Evolutionary conservation across 2,797 vertebrate species (phyloP).

Genomic region (Gymnothorax reevesii): DNA sequence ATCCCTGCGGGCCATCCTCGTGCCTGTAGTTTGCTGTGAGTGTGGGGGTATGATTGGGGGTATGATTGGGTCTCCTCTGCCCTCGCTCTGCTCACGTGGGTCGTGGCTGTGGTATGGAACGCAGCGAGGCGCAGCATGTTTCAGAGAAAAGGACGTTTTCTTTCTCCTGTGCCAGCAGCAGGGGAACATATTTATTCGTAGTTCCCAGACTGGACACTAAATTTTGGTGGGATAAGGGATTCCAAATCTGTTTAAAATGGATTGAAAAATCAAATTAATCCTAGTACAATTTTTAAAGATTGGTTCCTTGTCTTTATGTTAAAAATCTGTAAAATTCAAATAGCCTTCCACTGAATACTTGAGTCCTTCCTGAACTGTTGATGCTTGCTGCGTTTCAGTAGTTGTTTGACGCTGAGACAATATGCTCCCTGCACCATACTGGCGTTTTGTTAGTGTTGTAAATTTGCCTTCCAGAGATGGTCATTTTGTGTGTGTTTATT

Average conservation of each 20-base stretch:
- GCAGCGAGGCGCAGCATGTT: no score
- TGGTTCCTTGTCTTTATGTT: neutral
- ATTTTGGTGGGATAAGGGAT: neutral
- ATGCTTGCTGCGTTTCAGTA: neutral
- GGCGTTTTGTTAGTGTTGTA: neutral
- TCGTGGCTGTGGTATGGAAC: no score
- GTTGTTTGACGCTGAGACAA: neutral
- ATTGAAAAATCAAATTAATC: no score
- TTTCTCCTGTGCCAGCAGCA: no score
- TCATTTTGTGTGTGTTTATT: conserved; percentile 17
- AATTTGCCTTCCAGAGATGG: neutral
- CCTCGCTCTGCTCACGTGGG: no score
- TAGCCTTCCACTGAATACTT: neutral
- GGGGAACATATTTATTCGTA: no score
- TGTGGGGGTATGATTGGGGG: neutral
- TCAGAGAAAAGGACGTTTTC: no score
- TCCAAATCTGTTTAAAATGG: no score
- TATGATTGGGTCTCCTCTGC: neutral
- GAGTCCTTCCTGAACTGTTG: neutral
- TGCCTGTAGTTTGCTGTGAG: no score
- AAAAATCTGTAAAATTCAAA: neutral
- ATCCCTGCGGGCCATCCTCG: no score
- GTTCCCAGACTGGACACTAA: neutral
- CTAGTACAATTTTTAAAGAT: no score
- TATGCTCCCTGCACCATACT: neutral